These are phyloP conservation scores for Philhelius pedissequus DNA, from an alignment of 2,888 invertebrate genomes.

Conservation along the genomic window DNA sequence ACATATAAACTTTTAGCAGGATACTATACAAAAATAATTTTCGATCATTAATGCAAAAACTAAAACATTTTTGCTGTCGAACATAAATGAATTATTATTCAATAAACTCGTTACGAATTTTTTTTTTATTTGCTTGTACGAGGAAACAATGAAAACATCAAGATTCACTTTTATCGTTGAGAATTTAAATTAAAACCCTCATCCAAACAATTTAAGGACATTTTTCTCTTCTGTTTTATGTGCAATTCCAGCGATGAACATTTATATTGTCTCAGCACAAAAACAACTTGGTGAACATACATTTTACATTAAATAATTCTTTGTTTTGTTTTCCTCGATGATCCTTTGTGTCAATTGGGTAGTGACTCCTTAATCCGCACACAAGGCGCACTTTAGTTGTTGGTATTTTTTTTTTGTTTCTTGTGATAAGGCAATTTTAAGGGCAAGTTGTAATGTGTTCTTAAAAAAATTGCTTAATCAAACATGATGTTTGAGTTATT, in stretches of 20 bases:
- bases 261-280: background rate
- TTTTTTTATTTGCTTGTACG: background rate
- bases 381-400: background rate
- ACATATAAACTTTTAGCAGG: too few relatives aligned
- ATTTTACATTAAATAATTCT: background rate
- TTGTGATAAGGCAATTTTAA: background rate
- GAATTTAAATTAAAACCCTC: slow-evolving; percentile 8
- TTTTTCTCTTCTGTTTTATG: background rate
- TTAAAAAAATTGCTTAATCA: too few relatives aligned
- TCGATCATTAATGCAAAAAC: too few relatives aligned
- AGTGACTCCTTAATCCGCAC: slow-evolving; percentile 32
- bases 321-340: background rate
- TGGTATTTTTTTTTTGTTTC: background rate
- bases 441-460: background rate
- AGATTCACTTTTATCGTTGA: background rate
- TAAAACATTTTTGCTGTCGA: too few relatives aligned
- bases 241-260: background rate
- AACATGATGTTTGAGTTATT: too few relatives aligned
- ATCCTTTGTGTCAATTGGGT: slow-evolving; percentile 44
- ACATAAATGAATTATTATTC: too few relatives aligned
- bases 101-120: too few relatives aligned
- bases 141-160: background rate
- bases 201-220: slow-evolving; percentile 8
- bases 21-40: too few relatives aligned
- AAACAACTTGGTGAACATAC: background rate